Evolutionary conservation across 2,113 vertebrate genomes (phyloP).

Genomic region (Alligator mississippiensis): DNA sequence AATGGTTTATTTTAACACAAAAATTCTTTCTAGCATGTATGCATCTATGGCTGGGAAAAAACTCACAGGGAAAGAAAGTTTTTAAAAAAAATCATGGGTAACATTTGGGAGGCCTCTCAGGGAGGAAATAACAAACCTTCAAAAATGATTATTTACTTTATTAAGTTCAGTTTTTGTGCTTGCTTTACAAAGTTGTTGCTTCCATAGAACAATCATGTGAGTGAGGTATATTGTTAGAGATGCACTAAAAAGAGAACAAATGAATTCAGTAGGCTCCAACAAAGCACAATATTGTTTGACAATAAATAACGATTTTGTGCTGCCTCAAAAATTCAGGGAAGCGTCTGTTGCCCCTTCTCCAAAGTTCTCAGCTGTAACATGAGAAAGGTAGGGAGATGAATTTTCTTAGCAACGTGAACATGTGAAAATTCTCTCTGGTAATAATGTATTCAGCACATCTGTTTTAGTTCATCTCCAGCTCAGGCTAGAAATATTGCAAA

Average conservation of each 20-base stretch:
- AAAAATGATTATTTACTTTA: background rate
- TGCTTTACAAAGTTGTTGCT: background rate
- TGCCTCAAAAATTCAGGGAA: background rate
- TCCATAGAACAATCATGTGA: background rate
- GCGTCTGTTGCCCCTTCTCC: background rate
- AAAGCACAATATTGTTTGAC: background rate
- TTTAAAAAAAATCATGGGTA: conserved; percentile 10
- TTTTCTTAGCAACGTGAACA: background rate
- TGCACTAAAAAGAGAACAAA: background rate
- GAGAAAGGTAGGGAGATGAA: background rate
- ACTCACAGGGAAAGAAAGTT: background rate
- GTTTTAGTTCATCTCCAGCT: background rate
- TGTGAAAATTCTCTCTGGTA: background rate
- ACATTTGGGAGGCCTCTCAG: background rate
- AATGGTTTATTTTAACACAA: conserved; percentile 17
- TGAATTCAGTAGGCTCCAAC: background rate
- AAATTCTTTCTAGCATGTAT: conserved; percentile 36
- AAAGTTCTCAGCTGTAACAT: background rate
- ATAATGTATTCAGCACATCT: background rate
- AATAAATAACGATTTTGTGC: background rate
- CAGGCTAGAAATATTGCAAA: background rate
- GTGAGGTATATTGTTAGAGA: conserved; percentile 12
- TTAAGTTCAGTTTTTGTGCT: conserved; percentile 18
- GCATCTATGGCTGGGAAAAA: background rate
- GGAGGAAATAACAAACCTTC: background rate